Evolutionary conservation across 35 echinoderm and acorn worm genomes (phyloP), one percentile per base, ranked within the genome.

Genomic region (Lytechinus variegatus): DNA sequence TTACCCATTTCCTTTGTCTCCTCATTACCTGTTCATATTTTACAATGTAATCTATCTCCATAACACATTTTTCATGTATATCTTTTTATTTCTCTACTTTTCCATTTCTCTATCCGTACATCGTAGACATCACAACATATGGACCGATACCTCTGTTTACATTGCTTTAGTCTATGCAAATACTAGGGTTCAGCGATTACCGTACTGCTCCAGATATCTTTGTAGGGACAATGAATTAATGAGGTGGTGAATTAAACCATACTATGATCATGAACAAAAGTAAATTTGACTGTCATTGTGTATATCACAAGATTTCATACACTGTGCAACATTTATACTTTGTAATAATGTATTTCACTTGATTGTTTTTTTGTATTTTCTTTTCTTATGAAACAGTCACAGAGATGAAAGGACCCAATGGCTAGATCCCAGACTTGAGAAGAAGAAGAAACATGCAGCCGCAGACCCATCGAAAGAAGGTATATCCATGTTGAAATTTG

Each of bases 381-480:
- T 96, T 93, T 94, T 96, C 29, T 87, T 61, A 10, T 60, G 79
- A 44, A 60, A 55, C 71, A 99, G 98, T 79, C 98, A 99, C 95
- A 96, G 94, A 51, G 96, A 95, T 5, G 98, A 98, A 55, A 89
- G 95, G 28, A 99, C 98, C 11, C 98, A 99, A 94, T 99, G 98
- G 98, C 87, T 97, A 53, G 98, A 99, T 90, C 98, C 98, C 57
- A 95, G 98, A 66, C 91, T 97, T 27, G 97, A 97, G 91, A 95
- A 87, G 60, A 96, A 96, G 92, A 95, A 96, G 86, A 95, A 95
- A 79, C 88, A 99, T 87, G 94, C 92, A 93, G 92, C 16, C 9
- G 9, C 56, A 56, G 92, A 55, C 9, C 27, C 52, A 52, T 12
- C 29, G 33, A 54, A 54, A 90, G 88, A 90, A 90, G 88, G 88